Evolutionary conservation across 2,113 vertebrate species (phyloP).

Genomic region (Benitochromis conjunctus): DNA sequence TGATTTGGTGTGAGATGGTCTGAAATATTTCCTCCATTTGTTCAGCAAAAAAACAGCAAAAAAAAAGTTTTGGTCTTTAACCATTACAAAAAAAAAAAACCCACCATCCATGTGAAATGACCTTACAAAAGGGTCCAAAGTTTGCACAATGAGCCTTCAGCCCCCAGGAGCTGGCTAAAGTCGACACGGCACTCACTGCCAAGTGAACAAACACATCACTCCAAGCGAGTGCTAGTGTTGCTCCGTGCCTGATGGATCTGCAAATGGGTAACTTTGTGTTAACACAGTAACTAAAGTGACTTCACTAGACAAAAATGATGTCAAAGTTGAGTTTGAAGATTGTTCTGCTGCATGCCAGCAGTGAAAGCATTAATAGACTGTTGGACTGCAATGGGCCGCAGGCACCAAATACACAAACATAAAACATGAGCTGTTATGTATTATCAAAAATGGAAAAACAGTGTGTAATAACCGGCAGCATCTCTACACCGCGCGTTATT

Average conservation of each 20-base stretch:
- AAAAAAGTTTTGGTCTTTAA: neutral
- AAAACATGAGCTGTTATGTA: neutral
- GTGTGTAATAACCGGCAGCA: neutral
- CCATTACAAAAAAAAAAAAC: neutral
- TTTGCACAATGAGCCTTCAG: neutral
- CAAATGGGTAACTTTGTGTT: neutral
- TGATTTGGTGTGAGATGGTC: neutral
- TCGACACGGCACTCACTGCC: neutral
- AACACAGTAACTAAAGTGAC: neutral
- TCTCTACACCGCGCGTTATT: neutral
- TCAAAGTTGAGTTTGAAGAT: neutral
- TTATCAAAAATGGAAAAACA: neutral
- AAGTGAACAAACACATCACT: neutral
- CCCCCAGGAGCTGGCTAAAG: neutral
- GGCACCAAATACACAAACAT: neutral
- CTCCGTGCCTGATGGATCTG: neutral
- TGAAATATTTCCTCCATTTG: neutral
- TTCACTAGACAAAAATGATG: neutral
- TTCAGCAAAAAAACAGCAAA: neutral
- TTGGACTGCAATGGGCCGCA: neutral
- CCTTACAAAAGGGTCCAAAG: neutral
- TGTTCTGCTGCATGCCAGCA: neutral
- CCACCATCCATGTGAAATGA: accelerated
- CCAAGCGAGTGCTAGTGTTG: neutral
- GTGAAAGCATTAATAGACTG: neutral